Evolutionary conservation across 2,113 vertebrate species (phyloP).

Genomic region (Rostratula benghalensis): DNA sequence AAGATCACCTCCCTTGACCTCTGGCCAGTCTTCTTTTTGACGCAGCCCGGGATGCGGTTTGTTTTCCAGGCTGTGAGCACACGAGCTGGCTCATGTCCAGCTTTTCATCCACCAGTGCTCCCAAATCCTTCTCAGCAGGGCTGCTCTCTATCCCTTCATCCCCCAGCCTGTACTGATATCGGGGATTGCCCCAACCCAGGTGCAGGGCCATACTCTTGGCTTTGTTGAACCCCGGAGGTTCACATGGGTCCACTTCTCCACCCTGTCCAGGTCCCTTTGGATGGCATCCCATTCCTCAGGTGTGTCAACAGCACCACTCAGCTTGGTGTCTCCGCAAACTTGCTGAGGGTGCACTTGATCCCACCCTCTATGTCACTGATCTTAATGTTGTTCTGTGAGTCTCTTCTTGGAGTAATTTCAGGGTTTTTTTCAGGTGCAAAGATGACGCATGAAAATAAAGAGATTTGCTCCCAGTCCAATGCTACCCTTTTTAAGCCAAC

Average conservation of each 20-base stretch:
- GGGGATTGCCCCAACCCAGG: no score
- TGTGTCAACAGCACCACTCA: rapidly evolving
- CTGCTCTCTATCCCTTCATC: not conserved
- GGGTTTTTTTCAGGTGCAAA: not conserved
- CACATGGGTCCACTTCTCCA: not conserved
- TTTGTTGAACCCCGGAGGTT: not conserved
- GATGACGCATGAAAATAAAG: not conserved
- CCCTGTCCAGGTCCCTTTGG: not conserved
- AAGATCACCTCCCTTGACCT: no score
- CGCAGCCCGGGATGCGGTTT: rapidly evolving
- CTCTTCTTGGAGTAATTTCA: not conserved
- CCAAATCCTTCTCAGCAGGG: not conserved
- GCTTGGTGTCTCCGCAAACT: not conserved
- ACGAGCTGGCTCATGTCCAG: not conserved
- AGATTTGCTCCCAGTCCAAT: not conserved
- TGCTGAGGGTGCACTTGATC: rapidly evolving
- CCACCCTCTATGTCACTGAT: not conserved
- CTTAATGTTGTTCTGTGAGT: not conserved
- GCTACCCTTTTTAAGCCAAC: not conserved
- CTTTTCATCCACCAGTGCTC: not conserved
- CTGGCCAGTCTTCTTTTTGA: not conserved
- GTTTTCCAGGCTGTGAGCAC: not conserved
- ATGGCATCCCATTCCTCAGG: not conserved
- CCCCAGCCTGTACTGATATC: not conserved
- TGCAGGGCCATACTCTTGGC: not conserved